Evolutionary conservation across 1,140 invertebrate genomes (phyloP), one percentile per base, ranked within the genome.

Genomic region (Drosophila mayri): DNA sequence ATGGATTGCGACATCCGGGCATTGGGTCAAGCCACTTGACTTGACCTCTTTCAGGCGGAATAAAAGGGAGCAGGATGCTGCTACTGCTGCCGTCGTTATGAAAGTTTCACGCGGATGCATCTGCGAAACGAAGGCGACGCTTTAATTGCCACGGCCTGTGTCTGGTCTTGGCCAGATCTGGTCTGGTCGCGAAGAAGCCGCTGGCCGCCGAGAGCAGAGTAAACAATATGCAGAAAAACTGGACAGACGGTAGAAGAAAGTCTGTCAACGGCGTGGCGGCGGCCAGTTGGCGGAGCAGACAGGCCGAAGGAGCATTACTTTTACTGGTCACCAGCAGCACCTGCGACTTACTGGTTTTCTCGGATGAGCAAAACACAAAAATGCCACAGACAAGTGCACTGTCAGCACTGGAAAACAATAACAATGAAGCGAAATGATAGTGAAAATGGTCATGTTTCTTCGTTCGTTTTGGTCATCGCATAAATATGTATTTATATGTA

Each of bases 211-310:
- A 52, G 52, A 55, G 32, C 50, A 37, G 52, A 72, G 80, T 73
- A 83, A 86, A 87, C 84, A 88, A 81, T 80, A 80, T 85, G 81
- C 79, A 81, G 81, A 82, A 86, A 87, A 86, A 87, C 84, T 87
- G 84, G 84, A 88, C 84, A 78, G 83, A 77, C 76, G 60, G 63
- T 74, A 64, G 81, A 84, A 84, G 84, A 84, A 88, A 88, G 84
- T 87, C 84, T 74, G 83, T 65, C 70, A 72, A 65, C 59, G 58
- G 54, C 28, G 40, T 5, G 25, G 25, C 74, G 52, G 47, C 20
- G 41, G 78, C 60, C 50, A 58, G 76, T 64, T 60, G 83, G 41
- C 30, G 32, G 52, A 54, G 52, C 78, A 68, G 67, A 40, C 60
- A 75, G 63, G 58, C 66, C 57, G 57, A 60, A 68, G 68, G 57